Evolutionary conservation across 2,797 vertebrate species (phyloP).

Genomic region (Sebastes umbrosus): DNA sequence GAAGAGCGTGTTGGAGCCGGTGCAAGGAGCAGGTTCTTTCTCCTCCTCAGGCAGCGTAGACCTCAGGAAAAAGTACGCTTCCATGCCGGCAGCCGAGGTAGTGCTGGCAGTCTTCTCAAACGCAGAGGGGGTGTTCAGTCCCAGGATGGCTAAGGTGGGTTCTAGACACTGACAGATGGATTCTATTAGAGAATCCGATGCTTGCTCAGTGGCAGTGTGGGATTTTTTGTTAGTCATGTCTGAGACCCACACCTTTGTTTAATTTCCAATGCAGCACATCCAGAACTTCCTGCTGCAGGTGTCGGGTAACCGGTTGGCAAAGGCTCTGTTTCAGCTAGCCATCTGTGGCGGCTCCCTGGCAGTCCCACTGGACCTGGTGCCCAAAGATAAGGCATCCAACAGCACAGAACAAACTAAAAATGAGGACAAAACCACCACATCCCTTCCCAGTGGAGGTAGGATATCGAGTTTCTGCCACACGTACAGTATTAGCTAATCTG

Average conservation of each 20-base stretch:
- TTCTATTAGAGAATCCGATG: not conserved
- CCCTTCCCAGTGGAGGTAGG: conserved; percentile 79
- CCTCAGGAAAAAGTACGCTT: conserved; percentile 77
- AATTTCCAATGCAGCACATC: conserved; percentile 62
- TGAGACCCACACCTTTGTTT: not conserved
- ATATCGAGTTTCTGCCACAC: not conserved
- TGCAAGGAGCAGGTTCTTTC: conserved; percentile 56
- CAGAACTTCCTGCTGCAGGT: conserved; percentile 78
- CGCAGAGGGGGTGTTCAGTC: conserved; percentile 69
- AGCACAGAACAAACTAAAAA: conserved; percentile 20
- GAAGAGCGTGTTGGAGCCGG: conserved; percentile 71
- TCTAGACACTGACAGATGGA: not conserved
- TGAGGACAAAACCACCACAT: conserved; percentile 32
- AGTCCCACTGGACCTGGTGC: conserved; percentile 76
- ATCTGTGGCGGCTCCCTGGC: conserved; percentile 83
- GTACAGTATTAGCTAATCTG: not conserved
- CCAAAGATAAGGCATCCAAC: conserved; percentile 72
- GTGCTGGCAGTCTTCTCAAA: conserved; percentile 77
- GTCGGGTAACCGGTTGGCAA: conserved; percentile 70
- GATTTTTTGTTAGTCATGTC: not conserved
- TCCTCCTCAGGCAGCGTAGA: conserved; percentile 66
- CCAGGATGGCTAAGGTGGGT: conserved; percentile 76
- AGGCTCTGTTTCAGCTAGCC: conserved; percentile 81
- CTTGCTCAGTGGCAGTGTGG: not conserved
- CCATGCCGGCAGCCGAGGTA: conserved; percentile 71